Conservation (phyloP, 2,888 invertebrate genomes). For the Ischnus inquisitorius region DNA sequence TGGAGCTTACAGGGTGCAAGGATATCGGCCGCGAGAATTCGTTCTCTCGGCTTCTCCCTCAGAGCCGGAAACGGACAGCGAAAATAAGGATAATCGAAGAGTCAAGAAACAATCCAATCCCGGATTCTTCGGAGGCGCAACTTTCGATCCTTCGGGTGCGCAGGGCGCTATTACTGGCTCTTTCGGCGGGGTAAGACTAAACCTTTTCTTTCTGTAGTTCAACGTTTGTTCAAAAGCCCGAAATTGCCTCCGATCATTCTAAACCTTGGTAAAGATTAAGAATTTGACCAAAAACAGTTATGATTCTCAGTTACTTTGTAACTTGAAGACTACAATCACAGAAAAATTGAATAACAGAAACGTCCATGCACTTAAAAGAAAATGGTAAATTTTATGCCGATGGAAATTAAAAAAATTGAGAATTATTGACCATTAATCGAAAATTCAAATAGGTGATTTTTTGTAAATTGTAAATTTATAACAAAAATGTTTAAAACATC, state of each 20-base stretch:
- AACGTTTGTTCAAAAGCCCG: not conserved
- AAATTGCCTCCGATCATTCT: too few relatives aligned
- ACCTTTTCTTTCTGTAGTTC: too few relatives aligned
- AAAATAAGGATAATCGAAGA: not conserved
- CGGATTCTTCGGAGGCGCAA: constrained; percentile 49
- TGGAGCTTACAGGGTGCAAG: constrained; percentile 16
- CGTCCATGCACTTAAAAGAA: not conserved
- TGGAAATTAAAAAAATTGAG: too few relatives aligned
- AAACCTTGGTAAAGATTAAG: too few relatives aligned
- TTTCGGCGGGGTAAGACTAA: constrained; percentile 5
- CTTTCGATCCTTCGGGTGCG: constrained; percentile 33
- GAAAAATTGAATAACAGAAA: not conserved
- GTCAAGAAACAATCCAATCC: not conserved
- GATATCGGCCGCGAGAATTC: constrained; percentile 26
- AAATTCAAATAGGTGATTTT: too few relatives aligned
- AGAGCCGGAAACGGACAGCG: not conserved
- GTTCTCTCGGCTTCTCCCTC: constrained; percentile 33
- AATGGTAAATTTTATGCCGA: not conserved
- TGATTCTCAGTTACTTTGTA: too few relatives aligned
- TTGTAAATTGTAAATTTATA: too few relatives aligned
- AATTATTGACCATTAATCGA: too few relatives aligned
- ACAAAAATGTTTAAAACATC: too few relatives aligned
- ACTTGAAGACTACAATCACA: not conserved
- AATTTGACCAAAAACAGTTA: too few relatives aligned
- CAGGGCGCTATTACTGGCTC: constrained; percentile 31